Conservation (phyloP, 2,888 invertebrate species). For the Bruchidius siliquastri region DNA sequence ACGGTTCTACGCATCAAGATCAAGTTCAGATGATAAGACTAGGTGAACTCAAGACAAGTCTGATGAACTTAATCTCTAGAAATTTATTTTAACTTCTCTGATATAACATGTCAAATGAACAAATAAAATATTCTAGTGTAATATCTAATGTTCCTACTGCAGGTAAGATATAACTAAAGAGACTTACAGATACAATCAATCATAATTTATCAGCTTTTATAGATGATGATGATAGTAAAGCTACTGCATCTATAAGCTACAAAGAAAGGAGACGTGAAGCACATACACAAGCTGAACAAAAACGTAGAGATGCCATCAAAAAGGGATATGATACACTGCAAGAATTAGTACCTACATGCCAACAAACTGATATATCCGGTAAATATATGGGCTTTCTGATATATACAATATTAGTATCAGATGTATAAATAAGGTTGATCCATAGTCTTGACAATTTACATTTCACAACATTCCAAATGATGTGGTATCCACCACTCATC, state of each 20-base stretch:
- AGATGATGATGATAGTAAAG: slow-evolving; percentile 60
- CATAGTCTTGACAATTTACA: too few relatives aligned
- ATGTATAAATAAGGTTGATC: too few relatives aligned
- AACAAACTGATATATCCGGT: slow-evolving; percentile 82
- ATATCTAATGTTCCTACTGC: background rate
- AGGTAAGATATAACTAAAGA: background rate
- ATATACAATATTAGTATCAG: too few relatives aligned
- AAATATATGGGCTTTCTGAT: slow-evolving; percentile 10
- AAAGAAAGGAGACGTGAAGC: slow-evolving; percentile 92
- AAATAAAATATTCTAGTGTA: background rate
- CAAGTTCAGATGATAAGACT: too few relatives aligned
- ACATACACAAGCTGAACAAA: slow-evolving; percentile 95
- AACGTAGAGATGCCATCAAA: slow-evolving; percentile 93
- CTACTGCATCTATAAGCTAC: slow-evolving; percentile 70
- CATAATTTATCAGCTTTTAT: background rate
- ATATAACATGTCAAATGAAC: background rate
- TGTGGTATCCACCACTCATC: too few relatives aligned
- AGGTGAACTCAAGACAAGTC: too few relatives aligned
- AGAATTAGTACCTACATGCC: slow-evolving; percentile 89
- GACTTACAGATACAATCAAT: background rate
- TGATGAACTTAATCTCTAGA: too few relatives aligned
- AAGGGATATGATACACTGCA: slow-evolving; percentile 94
- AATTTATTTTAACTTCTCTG: too few relatives aligned
- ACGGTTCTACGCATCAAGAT: too few relatives aligned
- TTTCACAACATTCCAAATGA: too few relatives aligned